Percentiles rank a stretch among this genome's conserved stretches.
Conservation (phyloP, 2,888 invertebrate genomes). For the Lasioglossum villosulum region DNA sequence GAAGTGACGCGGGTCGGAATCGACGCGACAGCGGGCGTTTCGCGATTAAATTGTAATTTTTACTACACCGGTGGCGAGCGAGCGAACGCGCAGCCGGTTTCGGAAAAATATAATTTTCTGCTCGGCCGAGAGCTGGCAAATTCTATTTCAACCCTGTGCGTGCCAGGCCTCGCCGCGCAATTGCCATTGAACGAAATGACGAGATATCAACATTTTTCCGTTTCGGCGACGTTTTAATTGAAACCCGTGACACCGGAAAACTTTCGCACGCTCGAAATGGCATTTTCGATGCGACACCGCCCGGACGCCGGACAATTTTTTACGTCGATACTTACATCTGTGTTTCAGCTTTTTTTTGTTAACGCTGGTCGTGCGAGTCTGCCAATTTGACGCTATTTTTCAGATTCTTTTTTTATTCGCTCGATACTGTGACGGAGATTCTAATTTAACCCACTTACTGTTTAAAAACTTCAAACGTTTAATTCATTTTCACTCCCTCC, state of each 20-base stretch:
- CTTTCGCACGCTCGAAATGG: conserved; percentile 11
- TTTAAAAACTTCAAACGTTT: not conserved
- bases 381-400: not conserved
- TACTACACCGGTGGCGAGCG: conserved; percentile 12
- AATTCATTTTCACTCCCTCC: too few relatives aligned
- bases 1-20: too few relatives aligned
- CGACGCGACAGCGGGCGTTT: not conserved
- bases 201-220: conserved; percentile 51
- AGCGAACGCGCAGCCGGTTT: not conserved
- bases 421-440: not conserved
- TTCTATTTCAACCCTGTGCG: conserved; percentile 31
- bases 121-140: conserved; percentile 27
- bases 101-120: conserved; percentile 50
- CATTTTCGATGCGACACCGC: not conserved
- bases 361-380: not conserved
- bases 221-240: conserved; percentile 55
- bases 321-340: conserved; percentile 3
- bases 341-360: conserved; percentile 1
- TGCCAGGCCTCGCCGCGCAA: conserved; percentile 26
- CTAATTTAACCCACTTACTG: not conserved
- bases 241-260: conserved; percentile 42
- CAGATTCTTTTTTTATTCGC: not conserved
- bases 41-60: conserved; percentile 37
- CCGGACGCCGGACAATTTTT: conserved; percentile 5
- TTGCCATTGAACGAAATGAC: conserved; percentile 39